Conservation (phyloP, 2,888 invertebrate species). For the Amphipoea oculea region DNA sequence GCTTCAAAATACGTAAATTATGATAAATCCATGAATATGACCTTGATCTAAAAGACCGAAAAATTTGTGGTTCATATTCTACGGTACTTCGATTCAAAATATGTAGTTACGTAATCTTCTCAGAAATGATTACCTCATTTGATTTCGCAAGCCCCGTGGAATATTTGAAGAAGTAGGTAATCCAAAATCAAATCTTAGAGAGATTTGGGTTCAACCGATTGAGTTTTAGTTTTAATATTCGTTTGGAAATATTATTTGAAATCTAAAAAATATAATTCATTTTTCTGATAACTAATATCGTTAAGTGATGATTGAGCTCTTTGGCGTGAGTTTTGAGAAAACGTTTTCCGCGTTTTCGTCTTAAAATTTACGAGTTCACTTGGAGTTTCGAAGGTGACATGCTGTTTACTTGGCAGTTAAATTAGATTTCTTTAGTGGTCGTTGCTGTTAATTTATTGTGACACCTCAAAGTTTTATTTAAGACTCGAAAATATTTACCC, state of each 20-base stretch:
- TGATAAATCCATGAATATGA: slow-evolving; percentile 51
- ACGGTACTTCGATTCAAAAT: slow-evolving; percentile 34
- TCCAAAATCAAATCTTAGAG: slow-evolving; percentile 63
- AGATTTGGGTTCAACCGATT: slow-evolving; percentile 55
- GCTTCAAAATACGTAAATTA: slow-evolving; percentile 29
- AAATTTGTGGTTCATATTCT: slow-evolving; percentile 24
- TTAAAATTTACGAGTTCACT: slow-evolving; percentile 43
- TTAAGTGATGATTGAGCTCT: slow-evolving; percentile 51
- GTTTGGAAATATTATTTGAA: slow-evolving; percentile 44
- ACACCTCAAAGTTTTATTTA: neutral
- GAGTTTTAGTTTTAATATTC: slow-evolving; percentile 50
- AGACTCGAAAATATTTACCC: slow-evolving; percentile 3
- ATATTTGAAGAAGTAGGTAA: slow-evolving; percentile 59
- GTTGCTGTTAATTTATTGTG: neutral
- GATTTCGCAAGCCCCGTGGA: slow-evolving; percentile 54
- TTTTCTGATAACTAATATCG: slow-evolving; percentile 56
- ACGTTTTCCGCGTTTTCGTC: slow-evolving; percentile 16
- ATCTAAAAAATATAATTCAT: slow-evolving; percentile 48
- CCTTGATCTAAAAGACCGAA: slow-evolving; percentile 6
- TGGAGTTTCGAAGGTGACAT: slow-evolving; percentile 42
- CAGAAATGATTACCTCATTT: slow-evolving; percentile 50
- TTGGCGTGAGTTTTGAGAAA: slow-evolving; percentile 36
- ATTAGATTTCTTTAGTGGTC: slow-evolving; percentile 17
- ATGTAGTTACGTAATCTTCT: neutral
- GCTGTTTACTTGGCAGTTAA: slow-evolving; percentile 35